phyloP scores from a whole-genome alignment of 2,888 invertebrate genomes.

The Apodemia zela region DNA sequence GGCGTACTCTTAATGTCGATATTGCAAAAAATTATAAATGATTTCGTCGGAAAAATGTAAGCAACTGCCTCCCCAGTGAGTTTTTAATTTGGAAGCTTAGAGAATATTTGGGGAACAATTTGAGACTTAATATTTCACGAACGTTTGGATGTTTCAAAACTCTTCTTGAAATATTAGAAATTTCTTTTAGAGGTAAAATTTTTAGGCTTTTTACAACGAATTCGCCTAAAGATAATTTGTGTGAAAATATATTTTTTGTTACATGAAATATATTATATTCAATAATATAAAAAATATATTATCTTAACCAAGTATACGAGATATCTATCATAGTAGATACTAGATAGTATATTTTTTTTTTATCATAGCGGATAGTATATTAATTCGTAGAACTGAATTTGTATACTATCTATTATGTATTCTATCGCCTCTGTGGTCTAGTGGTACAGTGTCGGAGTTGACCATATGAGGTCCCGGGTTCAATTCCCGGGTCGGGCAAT shows the following conservation, averaged over 20 bases:
- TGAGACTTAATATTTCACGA: slow-evolving; percentile 45
- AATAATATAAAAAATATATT: too few species aligned
- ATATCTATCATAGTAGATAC: too few species aligned
- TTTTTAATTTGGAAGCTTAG: slow-evolving; percentile 57
- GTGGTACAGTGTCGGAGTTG: too few species aligned
- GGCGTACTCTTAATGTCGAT: slow-evolving; percentile 17
- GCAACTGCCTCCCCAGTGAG: slow-evolving; percentile 38
- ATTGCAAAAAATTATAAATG: slow-evolving; percentile 26
- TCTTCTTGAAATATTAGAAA: slow-evolving; percentile 37
- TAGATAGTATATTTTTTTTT: too few species aligned
- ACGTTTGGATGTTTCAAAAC: slow-evolving; percentile 36
- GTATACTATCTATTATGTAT: too few species aligned
- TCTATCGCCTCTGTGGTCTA: too few species aligned
- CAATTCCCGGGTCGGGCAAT: too few species aligned
- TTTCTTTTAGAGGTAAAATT: slow-evolving; percentile 26
- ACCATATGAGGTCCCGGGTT: too few species aligned
- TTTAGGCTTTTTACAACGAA: slow-evolving; percentile 18
- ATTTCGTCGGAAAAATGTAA: slow-evolving; percentile 36
- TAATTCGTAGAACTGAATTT: too few species aligned
- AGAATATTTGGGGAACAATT: slow-evolving; percentile 54
- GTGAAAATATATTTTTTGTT: background rate
- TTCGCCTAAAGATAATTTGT: background rate
- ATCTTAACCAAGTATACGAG: too few species aligned
- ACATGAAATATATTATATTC: too few species aligned
- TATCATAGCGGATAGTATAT: too few species aligned